Evolutionary conservation across 1,140 invertebrate species (phyloP).

Genomic region (Vanessa tameamea): DNA sequence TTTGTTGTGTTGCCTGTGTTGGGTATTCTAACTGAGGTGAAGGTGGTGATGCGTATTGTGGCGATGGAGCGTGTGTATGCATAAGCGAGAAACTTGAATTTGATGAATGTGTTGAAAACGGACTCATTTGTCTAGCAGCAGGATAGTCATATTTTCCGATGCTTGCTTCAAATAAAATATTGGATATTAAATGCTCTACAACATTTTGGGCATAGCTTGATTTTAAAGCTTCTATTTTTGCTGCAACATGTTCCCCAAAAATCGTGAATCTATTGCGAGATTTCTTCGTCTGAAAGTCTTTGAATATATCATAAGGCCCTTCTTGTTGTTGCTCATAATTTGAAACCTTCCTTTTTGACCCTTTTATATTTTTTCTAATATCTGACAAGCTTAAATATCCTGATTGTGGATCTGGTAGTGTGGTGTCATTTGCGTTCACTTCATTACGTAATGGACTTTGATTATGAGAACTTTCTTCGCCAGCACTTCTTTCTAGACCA

Average conservation of each 20-base stretch:
- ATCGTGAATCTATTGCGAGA: neutral
- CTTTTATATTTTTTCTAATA: neutral
- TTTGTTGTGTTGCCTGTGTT: neutral
- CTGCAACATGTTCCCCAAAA: neutral
- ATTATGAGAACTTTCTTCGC: neutral
- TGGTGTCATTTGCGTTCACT: neutral
- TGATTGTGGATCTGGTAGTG: neutral
- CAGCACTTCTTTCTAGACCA: neutral
- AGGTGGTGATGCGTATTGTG: neutral
- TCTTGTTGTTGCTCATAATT: neutral
- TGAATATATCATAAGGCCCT: neutral
- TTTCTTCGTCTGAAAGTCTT: neutral
- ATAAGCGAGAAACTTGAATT: neutral
- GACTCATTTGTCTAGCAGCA: neutral
- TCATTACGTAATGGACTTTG: neutral
- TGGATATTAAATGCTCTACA: neutral
- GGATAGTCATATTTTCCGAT: neutral
- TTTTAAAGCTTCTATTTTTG: neutral
- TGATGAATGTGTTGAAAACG: neutral
- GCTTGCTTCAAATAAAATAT: neutral
- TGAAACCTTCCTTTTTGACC: neutral
- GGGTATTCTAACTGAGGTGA: neutral
- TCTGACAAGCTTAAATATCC: neutral
- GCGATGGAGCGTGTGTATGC: neutral
- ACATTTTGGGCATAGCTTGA: neutral